A percentile compares a stretch with the other conserved stretches of the same genome.
phyloP scores from a whole-genome alignment of 2,113 vertebrate species.

The Rhinichthys klamathensis region DNA sequence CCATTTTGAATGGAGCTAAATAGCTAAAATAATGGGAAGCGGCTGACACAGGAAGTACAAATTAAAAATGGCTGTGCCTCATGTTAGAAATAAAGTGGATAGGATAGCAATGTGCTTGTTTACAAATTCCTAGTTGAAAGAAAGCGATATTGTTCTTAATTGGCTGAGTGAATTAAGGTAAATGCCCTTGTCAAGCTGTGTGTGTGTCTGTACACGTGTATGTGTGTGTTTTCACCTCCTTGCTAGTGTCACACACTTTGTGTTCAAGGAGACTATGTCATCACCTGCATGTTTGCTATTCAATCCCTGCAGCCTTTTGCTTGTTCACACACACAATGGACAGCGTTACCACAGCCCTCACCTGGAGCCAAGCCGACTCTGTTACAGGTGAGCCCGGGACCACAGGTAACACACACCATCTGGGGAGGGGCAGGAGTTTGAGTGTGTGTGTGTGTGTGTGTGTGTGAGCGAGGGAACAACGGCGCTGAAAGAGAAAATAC shows the following conservation, averaged over 20 bases:
- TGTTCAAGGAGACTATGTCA: constrained; percentile 71
- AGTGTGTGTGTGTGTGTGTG: constrained; percentile 22
- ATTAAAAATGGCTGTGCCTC: background rate
- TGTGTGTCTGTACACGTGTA: constrained; percentile 31
- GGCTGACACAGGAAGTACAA: background rate
- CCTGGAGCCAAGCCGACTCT: constrained; percentile 74
- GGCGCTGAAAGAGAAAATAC: constrained; percentile 34
- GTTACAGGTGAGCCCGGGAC: constrained; percentile 73
- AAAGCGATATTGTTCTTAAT: constrained; percentile 36
- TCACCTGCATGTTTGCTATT: constrained; percentile 79
- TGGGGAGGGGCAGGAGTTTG: constrained; percentile 27
- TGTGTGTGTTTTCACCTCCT: constrained; percentile 51
- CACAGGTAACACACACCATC: constrained; percentile 64
- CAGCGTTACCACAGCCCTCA: constrained; percentile 76
- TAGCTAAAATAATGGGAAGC: background rate
- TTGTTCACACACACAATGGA: constrained; percentile 75
- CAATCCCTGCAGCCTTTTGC: constrained; percentile 71
- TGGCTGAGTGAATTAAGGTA: constrained; percentile 30
- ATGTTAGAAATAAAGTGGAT: background rate
- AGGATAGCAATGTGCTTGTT: background rate
- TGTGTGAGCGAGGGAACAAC: constrained; percentile 26
- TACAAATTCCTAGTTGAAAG: constrained; percentile 2
- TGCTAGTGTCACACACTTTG: constrained; percentile 74
- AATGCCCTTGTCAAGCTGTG: constrained; percentile 29
- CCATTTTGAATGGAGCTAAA: background rate